Evolutionary conservation across 2,797 vertebrate genomes (phyloP).

Genomic region (Sebastes melanostomus): DNA sequence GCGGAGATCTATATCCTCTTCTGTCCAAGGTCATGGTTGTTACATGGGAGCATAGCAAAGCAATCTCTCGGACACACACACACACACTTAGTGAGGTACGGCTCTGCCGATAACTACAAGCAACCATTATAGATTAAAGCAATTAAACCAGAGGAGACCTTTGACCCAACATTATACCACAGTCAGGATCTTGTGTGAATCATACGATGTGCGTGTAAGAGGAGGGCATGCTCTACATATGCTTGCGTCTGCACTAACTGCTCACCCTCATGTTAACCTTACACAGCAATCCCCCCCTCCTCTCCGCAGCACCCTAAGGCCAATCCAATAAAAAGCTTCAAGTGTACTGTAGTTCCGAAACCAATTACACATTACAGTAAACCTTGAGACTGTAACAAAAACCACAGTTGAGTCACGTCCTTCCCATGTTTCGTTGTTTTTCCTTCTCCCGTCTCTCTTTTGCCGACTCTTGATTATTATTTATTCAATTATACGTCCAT

Average conservation of each 20-base stretch:
- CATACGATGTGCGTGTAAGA: constrained; percentile 29
- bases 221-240: constrained; percentile 66
- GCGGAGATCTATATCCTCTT: constrained; percentile 73
- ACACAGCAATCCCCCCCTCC: constrained; percentile 35
- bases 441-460: background rate
- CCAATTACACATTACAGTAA: constrained; percentile 43
- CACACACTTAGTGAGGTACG: constrained; percentile 65
- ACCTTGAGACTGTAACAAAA: constrained; percentile 27
- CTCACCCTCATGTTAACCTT: constrained; percentile 64
- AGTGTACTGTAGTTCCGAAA: constrained; percentile 8
- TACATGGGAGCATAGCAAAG: constrained; percentile 73
- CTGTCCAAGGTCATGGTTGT: constrained; percentile 78
- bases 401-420: background rate
- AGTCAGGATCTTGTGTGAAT: constrained; percentile 68
- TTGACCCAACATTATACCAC: constrained; percentile 73
- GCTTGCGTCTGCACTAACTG: constrained; percentile 68
- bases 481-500: constrained; percentile 9
- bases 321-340: constrained; percentile 45
- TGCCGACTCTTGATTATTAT: background rate
- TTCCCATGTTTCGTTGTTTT: background rate
- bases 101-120: constrained; percentile 78
- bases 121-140: constrained; percentile 79
- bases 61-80: constrained; percentile 50
- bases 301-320: constrained; percentile 17
- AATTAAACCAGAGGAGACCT: constrained; percentile 79